Conservation (phyloP, 2,888 invertebrate species). For the Stenodema calcarata region DNA sequence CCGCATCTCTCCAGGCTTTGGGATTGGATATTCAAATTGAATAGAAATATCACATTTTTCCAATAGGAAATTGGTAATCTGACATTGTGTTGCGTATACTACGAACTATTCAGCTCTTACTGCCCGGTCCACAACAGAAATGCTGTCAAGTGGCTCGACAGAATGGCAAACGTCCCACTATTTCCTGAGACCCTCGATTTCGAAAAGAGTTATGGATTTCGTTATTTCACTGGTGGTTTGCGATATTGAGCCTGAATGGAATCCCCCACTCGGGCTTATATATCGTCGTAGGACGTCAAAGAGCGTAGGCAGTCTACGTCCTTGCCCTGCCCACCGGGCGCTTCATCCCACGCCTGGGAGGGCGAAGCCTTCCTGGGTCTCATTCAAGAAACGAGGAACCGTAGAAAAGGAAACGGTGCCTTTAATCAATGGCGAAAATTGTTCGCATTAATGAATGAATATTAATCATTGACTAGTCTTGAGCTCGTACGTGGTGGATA, state of each 20-base stretch:
- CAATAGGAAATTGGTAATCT: no score
- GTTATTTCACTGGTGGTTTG: neutral
- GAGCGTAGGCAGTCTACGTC: neutral
- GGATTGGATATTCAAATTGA: no score
- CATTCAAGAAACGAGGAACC: neutral
- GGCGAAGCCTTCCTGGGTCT: neutral
- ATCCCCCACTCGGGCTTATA: neutral
- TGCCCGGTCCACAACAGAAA: no score
- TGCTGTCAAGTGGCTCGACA: no score
- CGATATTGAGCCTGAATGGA: neutral
- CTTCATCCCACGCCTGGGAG: neutral
- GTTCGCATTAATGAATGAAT: neutral
- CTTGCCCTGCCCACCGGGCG: slow-evolving; percentile 10
- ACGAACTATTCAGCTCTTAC: no score
- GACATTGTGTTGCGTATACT: no score
- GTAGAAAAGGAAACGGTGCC: neutral
- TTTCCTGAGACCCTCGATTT: no score
- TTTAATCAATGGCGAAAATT: neutral
- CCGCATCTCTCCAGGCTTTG: no score
- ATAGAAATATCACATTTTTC: no score
- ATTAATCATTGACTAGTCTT: neutral
- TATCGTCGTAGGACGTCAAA: neutral
- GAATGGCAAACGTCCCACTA: no score
- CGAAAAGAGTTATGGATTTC: neutral
- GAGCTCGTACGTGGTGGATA: neutral